Base-by-base conservation (phyloP, 2,888 invertebrate species). In the Phaedon cochleariae region DNA sequence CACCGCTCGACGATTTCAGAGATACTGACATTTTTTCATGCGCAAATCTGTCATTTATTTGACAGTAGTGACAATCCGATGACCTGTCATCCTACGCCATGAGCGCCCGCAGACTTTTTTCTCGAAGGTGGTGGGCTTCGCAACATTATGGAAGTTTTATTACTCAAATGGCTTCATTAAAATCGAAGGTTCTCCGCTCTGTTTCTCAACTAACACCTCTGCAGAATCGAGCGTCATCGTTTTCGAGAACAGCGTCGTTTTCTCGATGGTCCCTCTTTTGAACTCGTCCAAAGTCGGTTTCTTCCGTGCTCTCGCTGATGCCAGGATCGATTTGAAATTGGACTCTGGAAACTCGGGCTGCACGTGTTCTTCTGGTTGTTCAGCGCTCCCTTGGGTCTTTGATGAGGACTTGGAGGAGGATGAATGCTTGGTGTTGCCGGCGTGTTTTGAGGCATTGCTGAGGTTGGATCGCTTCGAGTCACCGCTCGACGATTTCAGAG, bases 151-250 rank as follows among this genome's bases (percentile, higher is more conserved):
- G n/a, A n/a, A n/a, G n/a, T n/a, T n/a, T n/a, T n/a, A n/a, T n/a
- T n/a, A n/a, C n/a, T n/a, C n/a, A n/a, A n/a, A n/a, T n/a, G n/a
- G n/a, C n/a, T n/a, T 76, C 4, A 80, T 73, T 6, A 80, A 65
- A 59, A 80, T 76, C 0, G 77, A 77, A 10, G 69, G 69, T 10
- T 62, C 61, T 48, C 48, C 54, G 1, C 49, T 51, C 55, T 62
- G 49, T 58, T 55, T 15, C 46, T 59, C 34, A 29, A 51, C 21
- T 15, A 62, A 18, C n/a, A 15, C 29, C 45, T 62, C 51, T 9
- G 49, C 37, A 21, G 57, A 57, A 15, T 57, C 62, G 20, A 58
- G 57, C 1, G 57, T 62, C 15, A 58, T 31, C 22, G 51, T 57
- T 21, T 46, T 51, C 9, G 62, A 15, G 17, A 62, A 62, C 1